Conservation (phyloP, 2,888 invertebrate genomes). For the Euzophera pinguis region DNA sequence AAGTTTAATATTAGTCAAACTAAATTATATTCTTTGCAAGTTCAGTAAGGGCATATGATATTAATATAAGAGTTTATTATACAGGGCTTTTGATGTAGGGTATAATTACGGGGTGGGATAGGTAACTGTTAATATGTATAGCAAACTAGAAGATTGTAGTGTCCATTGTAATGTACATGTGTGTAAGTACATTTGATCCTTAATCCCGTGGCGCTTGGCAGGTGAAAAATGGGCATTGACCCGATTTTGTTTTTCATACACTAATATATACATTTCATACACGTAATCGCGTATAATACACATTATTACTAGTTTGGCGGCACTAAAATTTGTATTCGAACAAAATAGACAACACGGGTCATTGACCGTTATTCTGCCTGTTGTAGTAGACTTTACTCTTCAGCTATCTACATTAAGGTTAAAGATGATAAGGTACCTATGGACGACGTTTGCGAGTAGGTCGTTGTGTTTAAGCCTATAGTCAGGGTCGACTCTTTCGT, state of each 20-base stretch:
- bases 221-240: background rate
- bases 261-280: background rate
- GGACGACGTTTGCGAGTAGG: slow-evolving; percentile 94
- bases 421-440: slow-evolving; percentile 83
- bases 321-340: too few species aligned
- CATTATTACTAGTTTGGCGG: too few species aligned
- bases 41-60: background rate
- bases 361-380: background rate
- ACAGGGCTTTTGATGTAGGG: slow-evolving; percentile 18
- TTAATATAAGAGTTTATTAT: slow-evolving; percentile 4
- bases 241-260: background rate
- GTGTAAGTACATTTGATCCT: slow-evolving; percentile 15
- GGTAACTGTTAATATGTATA: slow-evolving; percentile 38
- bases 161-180: slow-evolving; percentile 24
- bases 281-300: too few species aligned
- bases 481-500: slow-evolving; percentile 93
- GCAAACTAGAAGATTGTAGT: slow-evolving; percentile 30
- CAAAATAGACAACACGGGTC: too few species aligned
- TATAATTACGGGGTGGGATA: slow-evolving; percentile 38
- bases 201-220: background rate
- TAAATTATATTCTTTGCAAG: slow-evolving; percentile 10
- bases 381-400: slow-evolving; percentile 18
- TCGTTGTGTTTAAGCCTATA: slow-evolving; percentile 96
- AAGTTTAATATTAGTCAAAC: slow-evolving; percentile 2
- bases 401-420: slow-evolving; percentile 33